These are phyloP conservation scores for Merluccius polli DNA, from an alignment of 2,797 vertebrate species.

Conservation along the genomic window DNA sequence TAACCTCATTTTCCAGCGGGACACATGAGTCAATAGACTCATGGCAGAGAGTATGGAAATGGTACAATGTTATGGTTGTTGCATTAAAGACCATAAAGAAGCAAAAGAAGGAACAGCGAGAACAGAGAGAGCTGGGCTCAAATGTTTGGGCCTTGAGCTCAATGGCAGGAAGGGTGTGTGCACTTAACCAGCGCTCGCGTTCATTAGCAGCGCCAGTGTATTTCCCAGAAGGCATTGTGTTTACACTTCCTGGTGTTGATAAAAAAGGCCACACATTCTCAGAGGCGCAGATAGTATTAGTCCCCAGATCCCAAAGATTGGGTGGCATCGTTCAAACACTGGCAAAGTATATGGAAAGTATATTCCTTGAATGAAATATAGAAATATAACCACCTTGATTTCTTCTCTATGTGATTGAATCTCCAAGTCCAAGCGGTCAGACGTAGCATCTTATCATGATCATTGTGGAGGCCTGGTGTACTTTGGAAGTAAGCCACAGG, in stretches of 20 bases:
- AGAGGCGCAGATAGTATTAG: not conserved
- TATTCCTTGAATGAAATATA: too few relatives aligned
- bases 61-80: not conserved
- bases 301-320: too few relatives aligned
- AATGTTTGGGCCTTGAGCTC: conserved; percentile 18
- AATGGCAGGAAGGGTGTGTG: conserved; percentile 69
- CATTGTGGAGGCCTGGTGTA: too few relatives aligned
- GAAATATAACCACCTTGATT: too few relatives aligned
- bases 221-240: conserved; percentile 70
- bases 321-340: too few relatives aligned
- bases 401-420: too few relatives aligned
- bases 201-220: conserved; percentile 41
- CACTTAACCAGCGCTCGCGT: not conserved
- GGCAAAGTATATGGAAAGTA: too few relatives aligned
- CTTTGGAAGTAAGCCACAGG: too few relatives aligned
- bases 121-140: not conserved
- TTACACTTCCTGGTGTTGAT: conserved; percentile 68
- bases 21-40: not conserved
- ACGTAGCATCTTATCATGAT: too few relatives aligned
- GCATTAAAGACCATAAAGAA: not conserved
- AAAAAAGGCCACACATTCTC: conserved; percentile 31
- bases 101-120: not conserved
- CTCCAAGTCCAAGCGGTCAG: too few relatives aligned
- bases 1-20: not conserved
- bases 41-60: not conserved